Evolutionary conservation across 2,888 invertebrate species (phyloP).

Genomic region (Lutraria lutraria): DNA sequence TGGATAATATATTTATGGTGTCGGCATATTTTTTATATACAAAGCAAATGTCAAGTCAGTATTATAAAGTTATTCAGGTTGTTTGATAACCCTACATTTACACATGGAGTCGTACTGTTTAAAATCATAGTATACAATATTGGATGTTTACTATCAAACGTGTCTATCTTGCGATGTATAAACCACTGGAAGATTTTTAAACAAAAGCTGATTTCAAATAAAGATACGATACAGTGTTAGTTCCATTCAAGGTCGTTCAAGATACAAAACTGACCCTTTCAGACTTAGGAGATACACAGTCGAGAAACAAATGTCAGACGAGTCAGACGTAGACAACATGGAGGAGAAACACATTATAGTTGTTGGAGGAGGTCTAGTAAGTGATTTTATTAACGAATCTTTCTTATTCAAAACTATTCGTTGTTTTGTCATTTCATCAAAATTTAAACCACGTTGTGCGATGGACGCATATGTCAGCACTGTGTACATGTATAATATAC

Average conservation of each 20-base stretch:
- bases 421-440: neutral
- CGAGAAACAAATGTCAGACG: neutral
- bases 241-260: neutral
- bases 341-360: slow-evolving; percentile 65
- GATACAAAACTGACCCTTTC: neutral
- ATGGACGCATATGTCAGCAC: too few relatives aligned
- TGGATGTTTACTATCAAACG: slow-evolving; percentile 5
- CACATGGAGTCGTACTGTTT: neutral
- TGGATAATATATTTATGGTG: neutral
- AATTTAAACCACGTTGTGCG: neutral
- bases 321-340: slow-evolving; percentile 19
- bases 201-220: neutral
- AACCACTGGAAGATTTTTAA: neutral
- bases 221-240: neutral
- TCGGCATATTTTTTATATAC: neutral
- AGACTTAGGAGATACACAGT: neutral
- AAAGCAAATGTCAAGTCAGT: neutral
- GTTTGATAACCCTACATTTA: neutral
- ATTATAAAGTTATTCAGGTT: neutral
- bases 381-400: slow-evolving; percentile 23
- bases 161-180: slow-evolving; percentile 4
- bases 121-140: neutral
- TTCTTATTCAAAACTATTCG: too few relatives aligned
- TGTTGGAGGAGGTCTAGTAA: slow-evolving; percentile 73
- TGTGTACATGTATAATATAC: too few relatives aligned